Percentiles rank a stretch among this genome's conserved stretches.
Evolutionary conservation across 64 coral and sea anemone genomes (phyloP).

Genomic region (Pocillopora verrucosa): DNA sequence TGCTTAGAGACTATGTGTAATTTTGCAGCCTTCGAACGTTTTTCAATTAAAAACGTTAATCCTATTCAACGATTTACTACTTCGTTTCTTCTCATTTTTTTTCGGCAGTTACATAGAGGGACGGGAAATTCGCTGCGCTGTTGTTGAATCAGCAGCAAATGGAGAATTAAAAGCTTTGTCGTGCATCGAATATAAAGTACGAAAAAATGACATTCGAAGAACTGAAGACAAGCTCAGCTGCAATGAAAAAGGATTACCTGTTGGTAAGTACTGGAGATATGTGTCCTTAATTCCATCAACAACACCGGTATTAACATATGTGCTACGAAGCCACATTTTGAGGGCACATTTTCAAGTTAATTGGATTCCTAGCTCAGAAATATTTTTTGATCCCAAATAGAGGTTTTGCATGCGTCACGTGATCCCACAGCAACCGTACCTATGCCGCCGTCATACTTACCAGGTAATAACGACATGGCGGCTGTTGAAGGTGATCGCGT

Average conservation of each 20-base stretch:
- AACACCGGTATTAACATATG: background rate
- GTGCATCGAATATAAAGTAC: conserved; percentile 11
- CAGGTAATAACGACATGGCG: no score
- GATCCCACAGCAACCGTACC: conserved; percentile 59
- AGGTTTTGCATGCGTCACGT: conserved; percentile 37
- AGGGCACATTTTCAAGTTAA: no score
- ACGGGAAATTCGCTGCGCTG: conserved; percentile 23
- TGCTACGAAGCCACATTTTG: background rate
- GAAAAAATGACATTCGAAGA: conserved; percentile 5
- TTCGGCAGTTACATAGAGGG: conserved; percentile 25
- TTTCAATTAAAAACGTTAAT: background rate
- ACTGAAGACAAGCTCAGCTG: background rate
- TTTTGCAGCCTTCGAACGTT: no score
- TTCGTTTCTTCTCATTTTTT: background rate
- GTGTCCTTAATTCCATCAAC: background rate
- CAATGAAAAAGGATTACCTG: conserved; percentile 32
- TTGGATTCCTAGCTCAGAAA: no score
- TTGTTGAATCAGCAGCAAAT: background rate
- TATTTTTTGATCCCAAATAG: background rate
- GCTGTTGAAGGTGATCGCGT: background rate
- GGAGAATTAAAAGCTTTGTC: conserved; percentile 9
- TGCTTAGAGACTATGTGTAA: no score
- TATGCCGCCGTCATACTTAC: background rate
- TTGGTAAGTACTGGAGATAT: background rate
- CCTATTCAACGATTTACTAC: background rate